A percentile compares a stretch with the other conserved stretches of the same genome.
Conservation (phyloP, 2,113 vertebrate genomes). For the Entomyzon cyanotis region DNA sequence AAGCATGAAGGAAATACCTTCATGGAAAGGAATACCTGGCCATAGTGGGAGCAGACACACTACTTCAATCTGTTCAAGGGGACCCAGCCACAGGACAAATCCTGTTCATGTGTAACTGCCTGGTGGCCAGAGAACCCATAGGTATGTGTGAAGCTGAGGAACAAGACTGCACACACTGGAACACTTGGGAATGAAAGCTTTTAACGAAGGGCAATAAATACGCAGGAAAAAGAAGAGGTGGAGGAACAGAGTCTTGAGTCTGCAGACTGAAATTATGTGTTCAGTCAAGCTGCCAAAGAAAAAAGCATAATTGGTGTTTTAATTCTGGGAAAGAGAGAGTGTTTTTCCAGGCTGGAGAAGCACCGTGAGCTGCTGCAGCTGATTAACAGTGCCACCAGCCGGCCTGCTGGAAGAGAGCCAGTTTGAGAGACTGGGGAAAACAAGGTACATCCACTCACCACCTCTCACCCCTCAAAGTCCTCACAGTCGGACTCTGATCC, state of each 20-base stretch:
- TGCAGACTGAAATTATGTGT: background rate
- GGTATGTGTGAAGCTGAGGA: background rate
- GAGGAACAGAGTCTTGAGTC: background rate
- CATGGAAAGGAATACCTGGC: background rate
- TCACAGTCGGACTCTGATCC: background rate
- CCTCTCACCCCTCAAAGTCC: background rate
- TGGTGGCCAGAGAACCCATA: background rate
- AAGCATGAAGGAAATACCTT: background rate
- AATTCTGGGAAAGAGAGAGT: background rate
- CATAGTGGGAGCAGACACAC: background rate
- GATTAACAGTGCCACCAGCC: conserved; percentile 58
- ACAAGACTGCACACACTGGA: background rate
- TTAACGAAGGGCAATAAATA: background rate
- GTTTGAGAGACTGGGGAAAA: background rate
- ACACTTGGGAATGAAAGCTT: background rate
- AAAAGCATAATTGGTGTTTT: background rate
- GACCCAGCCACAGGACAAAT: background rate
- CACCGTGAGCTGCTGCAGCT: background rate
- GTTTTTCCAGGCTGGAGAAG: conserved; percentile 16
- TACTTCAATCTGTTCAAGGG: background rate
- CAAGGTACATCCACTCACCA: background rate
- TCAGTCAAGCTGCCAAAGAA: background rate
- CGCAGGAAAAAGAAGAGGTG: background rate
- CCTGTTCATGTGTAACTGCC: background rate
- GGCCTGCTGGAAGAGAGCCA: conserved; percentile 20